phyloP scores from a whole-genome alignment of 2,888 invertebrate genomes.

The Rotaria socialis region DNA sequence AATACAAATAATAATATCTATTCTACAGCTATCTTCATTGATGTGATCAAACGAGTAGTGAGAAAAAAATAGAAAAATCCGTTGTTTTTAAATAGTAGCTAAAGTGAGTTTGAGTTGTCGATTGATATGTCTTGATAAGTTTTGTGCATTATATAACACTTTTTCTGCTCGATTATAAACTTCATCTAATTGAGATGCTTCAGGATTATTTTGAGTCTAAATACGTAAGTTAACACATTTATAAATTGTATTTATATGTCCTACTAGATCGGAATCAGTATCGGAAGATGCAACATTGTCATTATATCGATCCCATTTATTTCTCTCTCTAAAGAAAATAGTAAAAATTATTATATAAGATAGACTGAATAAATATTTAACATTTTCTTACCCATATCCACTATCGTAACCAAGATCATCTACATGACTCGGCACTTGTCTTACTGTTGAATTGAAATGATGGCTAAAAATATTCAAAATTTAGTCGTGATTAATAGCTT shows the following conservation, averaged over 20 bases:
- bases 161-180: not conserved
- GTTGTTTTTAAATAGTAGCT: not conserved
- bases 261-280: not conserved
- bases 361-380: no score
- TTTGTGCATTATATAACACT: not conserved
- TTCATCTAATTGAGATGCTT: not conserved
- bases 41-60: not conserved
- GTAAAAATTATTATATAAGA: not conserved
- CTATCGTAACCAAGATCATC: slow-evolving; percentile 4
- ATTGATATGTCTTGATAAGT: not conserved
- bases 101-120: slow-evolving; percentile 10
- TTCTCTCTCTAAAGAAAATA: not conserved
- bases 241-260: not conserved
- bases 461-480: not conserved
- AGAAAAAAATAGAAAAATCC: not conserved
- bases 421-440: not conserved
- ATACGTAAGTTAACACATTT: not conserved
- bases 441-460: not conserved
- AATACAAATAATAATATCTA: not conserved
- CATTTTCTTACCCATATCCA: not conserved
- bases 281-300: not conserved
- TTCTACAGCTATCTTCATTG: not conserved
- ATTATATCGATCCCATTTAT: not conserved
- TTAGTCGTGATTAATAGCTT: no score
- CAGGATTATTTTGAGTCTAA: not conserved